These are phyloP conservation scores for Silurus aristotelis DNA, from an alignment of 2,797 vertebrate genomes.

Conservation along the genomic window DNA sequence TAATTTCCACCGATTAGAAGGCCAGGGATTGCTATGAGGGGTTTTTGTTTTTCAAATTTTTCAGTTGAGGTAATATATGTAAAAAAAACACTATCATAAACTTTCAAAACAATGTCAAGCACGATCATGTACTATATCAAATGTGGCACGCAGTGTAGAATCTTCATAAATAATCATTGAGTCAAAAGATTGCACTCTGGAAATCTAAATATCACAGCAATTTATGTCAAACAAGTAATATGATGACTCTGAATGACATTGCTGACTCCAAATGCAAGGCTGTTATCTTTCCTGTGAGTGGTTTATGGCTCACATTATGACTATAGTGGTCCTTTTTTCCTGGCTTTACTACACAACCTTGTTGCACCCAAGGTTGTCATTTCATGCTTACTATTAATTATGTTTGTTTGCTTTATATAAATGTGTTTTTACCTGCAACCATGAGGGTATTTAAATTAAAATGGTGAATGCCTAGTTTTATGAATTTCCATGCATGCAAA, in stretches of 20 bases:
- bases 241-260: slow-evolving; percentile 62
- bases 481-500: neutral
- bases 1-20: slow-evolving; percentile 29
- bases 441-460: neutral
- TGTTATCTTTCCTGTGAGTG: slow-evolving; percentile 67
- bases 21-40: slow-evolving; percentile 22
- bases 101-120: neutral
- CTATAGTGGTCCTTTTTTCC: slow-evolving; percentile 62
- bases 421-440: neutral
- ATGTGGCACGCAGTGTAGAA: neutral
- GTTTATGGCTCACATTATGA: slow-evolving; percentile 63
- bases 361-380: slow-evolving; percentile 46
- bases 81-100: neutral
- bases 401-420: slow-evolving; percentile 52
- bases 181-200: slow-evolving; percentile 62
- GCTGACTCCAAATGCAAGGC: slow-evolving; percentile 72
- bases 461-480: neutral
- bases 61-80: neutral
- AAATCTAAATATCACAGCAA: slow-evolving; percentile 73
- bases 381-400: slow-evolving; percentile 38
- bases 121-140: neutral
- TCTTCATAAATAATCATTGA: slow-evolving; percentile 48
- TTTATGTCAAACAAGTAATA: slow-evolving; percentile 62
- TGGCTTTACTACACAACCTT: slow-evolving; percentile 64
- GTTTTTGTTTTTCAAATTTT: neutral